Evolutionary conservation across 2,888 invertebrate genomes (phyloP).

Genomic region (Andrena fulva): DNA sequence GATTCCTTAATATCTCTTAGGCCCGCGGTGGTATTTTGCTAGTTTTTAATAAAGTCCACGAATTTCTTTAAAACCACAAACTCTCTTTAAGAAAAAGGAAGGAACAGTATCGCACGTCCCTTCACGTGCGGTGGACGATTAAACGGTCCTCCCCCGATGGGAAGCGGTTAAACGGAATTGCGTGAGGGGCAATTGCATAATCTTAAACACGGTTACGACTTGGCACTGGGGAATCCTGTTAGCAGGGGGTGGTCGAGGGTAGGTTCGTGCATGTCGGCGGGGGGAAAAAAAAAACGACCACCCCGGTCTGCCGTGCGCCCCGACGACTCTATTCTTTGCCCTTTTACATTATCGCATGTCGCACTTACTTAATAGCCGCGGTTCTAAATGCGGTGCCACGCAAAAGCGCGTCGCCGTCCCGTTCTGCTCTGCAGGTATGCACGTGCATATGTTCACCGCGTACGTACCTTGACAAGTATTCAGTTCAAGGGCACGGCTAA

Average conservation of each 20-base stretch:
- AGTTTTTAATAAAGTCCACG: too few relatives aligned
- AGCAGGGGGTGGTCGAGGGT: background rate
- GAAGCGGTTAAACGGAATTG: background rate
- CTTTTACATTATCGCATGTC: conserved; percentile 59
- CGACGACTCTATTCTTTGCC: conserved; percentile 5
- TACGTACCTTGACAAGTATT: conserved; percentile 72
- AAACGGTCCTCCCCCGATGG: too few relatives aligned
- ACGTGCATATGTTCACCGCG: conserved; percentile 45
- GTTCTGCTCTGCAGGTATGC: conserved; percentile 51
- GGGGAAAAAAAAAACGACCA: background rate
- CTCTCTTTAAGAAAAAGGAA: too few relatives aligned
- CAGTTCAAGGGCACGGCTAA: conserved; percentile 75
- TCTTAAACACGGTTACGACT: background rate
- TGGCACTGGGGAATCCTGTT: background rate
- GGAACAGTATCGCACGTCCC: too few relatives aligned
- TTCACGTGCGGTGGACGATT: too few relatives aligned
- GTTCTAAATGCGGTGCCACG: conserved; percentile 58
- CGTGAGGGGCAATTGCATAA: conserved; percentile 14
- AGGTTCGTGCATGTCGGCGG: background rate
- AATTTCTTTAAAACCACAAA: too few relatives aligned
- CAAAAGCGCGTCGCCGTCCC: conserved; percentile 65
- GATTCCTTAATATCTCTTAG: too few relatives aligned
- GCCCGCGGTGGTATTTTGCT: too few relatives aligned
- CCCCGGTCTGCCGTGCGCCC: background rate
- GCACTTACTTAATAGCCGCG: conserved; percentile 53